phyloP scores from a whole-genome alignment of 1,140 invertebrate genomes.

The Conus ventricosus region DNA sequence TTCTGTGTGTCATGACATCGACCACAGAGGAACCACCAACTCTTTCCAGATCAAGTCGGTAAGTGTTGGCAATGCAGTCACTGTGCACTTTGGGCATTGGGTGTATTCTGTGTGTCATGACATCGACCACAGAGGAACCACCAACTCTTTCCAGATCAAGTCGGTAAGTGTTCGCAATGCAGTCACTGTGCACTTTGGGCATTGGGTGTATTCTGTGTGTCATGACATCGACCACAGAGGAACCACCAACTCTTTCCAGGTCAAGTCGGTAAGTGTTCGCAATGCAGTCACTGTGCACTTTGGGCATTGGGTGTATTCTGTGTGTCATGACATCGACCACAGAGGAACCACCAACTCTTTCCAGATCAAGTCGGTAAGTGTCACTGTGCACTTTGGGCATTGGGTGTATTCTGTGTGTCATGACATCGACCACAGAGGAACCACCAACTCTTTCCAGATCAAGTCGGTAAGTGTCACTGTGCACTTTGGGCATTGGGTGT shows the following conservation, averaged over 20 bases:
- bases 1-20: constrained; percentile 96
- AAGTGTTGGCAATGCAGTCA: too few relatives aligned
- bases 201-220: constrained; percentile 92
- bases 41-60: constrained; percentile 88
- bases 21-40: constrained; percentile 96
- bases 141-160: constrained; percentile 93
- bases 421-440: constrained; percentile 92
- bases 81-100: constrained; percentile 68
- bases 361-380: constrained; percentile 81
- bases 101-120: constrained; percentile 98
- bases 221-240: constrained; percentile 94
- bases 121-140: constrained; percentile 92
- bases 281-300: neutral
- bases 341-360: constrained; percentile 97
- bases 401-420: constrained; percentile 96
- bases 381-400: neutral
- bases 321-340: constrained; percentile 96
- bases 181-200: neutral
- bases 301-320: constrained; percentile 85
- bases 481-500: constrained; percentile 79
- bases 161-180: constrained; percentile 77
- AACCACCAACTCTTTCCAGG: constrained; percentile 97
- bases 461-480: constrained; percentile 74
- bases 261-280: constrained; percentile 78
- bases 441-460: constrained; percentile 96